Evolutionary conservation across 30 jellyfish, hydroid and myxozoan species (phyloP).

Genomic region (Cassiopea andromeda): DNA sequence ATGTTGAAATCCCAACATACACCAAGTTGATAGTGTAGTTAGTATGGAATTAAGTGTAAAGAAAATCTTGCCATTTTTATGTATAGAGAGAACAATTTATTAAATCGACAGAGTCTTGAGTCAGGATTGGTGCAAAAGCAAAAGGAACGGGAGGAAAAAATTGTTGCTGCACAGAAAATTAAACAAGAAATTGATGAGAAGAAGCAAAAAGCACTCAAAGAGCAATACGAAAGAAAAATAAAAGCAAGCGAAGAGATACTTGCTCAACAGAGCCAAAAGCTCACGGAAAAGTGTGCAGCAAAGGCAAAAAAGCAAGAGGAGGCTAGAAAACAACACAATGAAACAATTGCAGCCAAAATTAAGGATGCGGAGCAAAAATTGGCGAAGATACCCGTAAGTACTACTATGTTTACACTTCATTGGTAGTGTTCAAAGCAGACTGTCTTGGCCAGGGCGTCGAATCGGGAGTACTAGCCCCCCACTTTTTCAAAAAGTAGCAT

Average conservation of each 20-base stretch:
- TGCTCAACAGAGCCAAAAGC: slow-evolving; percentile 46
- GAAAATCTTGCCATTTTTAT: no score
- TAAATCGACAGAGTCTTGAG: slow-evolving; percentile 1
- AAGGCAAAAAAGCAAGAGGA: slow-evolving; percentile 49
- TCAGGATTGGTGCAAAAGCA: slow-evolving; percentile 19
- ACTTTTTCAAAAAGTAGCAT: no score
- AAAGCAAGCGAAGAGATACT: slow-evolving; percentile 58
- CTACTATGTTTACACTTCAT: neutral
- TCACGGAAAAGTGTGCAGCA: slow-evolving; percentile 31
- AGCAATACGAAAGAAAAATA: slow-evolving; percentile 49
- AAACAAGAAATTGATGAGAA: slow-evolving; percentile 33
- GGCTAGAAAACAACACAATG: slow-evolving; percentile 47
- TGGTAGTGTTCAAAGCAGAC: neutral
- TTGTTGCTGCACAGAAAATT: slow-evolving; percentile 23
- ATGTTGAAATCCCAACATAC: no score
- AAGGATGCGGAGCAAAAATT: slow-evolving; percentile 69
- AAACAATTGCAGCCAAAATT: slow-evolving; percentile 49
- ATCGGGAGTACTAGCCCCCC: no score
- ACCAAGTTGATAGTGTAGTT: no score
- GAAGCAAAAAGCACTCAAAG: slow-evolving; percentile 36
- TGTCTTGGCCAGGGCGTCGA: neutral
- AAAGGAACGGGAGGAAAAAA: slow-evolving; percentile 57
- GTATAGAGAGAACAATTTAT: no score
- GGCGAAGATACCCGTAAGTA: slow-evolving; percentile 33
- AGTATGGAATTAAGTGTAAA: no score